A percentile compares a stretch with the other conserved stretches of the same genome.
These are phyloP conservation scores for Sarcophaga peregrina DNA, from an alignment of 1,140 invertebrate species.

Conservation along the genomic window DNA sequence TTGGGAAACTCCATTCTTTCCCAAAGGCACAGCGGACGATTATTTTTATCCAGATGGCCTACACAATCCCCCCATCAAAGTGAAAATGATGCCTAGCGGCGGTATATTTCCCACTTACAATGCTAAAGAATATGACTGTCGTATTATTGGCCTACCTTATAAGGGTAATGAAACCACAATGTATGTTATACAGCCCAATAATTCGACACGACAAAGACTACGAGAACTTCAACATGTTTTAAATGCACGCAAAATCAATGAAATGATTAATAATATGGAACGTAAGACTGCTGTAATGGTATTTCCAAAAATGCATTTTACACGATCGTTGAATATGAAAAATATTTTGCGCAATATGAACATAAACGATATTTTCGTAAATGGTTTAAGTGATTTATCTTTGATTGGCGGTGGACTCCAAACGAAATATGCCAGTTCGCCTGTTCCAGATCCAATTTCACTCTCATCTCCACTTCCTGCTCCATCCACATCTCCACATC, in stretches of 20 bases:
- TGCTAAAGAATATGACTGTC: conserved; percentile 63
- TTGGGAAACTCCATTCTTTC: conserved; percentile 79
- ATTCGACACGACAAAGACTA: conserved; percentile 67
- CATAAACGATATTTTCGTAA: conserved; percentile 72
- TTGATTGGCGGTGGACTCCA: conserved; percentile 66
- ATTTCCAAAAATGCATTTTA: conserved; percentile 77
- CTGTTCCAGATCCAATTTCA: background rate
- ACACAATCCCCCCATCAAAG: conserved; percentile 66
- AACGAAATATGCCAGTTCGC: background rate
- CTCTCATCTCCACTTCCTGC: background rate
- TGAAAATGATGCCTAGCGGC: conserved; percentile 76
- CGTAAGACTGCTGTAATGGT: conserved; percentile 68
- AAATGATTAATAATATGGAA: conserved; percentile 68
- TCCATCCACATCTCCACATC: background rate
- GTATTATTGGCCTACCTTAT: conserved; percentile 80
- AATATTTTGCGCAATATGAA: conserved; percentile 70
- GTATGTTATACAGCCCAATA: conserved; percentile 77
- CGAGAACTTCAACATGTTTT: conserved; percentile 69
- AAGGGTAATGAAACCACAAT: conserved; percentile 74
- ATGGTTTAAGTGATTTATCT: conserved; percentile 70
- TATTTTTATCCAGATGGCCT: conserved; percentile 68
- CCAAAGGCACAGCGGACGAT: conserved; percentile 66
- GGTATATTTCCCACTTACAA: conserved; percentile 60
- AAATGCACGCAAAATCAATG: conserved; percentile 68
- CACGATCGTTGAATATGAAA: conserved; percentile 70